Percentiles rank a stretch among this genome's conserved stretches.
Conservation (phyloP, 2,113 vertebrate species). For the Cathartes aura region DNA sequence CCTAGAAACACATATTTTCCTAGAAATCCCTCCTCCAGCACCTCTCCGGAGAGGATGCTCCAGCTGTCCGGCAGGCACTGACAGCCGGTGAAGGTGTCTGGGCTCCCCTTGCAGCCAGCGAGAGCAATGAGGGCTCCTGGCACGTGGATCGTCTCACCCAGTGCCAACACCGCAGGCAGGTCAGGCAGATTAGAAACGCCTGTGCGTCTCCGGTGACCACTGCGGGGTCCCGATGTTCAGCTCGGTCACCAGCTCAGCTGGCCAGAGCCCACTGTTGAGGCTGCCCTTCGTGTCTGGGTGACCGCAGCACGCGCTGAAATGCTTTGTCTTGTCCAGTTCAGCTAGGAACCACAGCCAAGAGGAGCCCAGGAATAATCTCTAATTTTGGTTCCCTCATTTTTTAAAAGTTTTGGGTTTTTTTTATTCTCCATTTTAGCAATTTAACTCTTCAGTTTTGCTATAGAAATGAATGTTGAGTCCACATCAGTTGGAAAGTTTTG, state of each 20-base stretch:
- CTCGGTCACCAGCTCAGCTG: neutral
- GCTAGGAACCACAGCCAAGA: neutral
- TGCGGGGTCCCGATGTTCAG: neutral
- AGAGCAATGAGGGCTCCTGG: neutral
- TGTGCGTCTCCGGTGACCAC: rapidly evolving
- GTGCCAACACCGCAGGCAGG: neutral
- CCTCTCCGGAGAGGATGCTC: neutral
- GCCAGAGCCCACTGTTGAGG: neutral
- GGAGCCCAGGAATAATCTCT: neutral
- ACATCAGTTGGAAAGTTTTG: neutral
- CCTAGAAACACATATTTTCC: neutral
- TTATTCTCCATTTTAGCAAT: neutral
- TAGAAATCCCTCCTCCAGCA: neutral
- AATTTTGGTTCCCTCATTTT: neutral
- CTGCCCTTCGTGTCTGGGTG: neutral
- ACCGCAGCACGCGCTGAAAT: rapidly evolving
- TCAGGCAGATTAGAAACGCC: neutral
- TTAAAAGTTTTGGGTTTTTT: neutral
- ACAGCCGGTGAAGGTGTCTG: neutral
- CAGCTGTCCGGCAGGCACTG: neutral
- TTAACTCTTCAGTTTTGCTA: neutral
- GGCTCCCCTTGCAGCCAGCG: neutral
- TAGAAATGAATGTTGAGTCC: neutral
- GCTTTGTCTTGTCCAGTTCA: neutral
- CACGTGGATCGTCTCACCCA: rapidly evolving